Conservation (phyloP, 2,113 vertebrate genomes). For the Erythrolamprus reginae region DNA sequence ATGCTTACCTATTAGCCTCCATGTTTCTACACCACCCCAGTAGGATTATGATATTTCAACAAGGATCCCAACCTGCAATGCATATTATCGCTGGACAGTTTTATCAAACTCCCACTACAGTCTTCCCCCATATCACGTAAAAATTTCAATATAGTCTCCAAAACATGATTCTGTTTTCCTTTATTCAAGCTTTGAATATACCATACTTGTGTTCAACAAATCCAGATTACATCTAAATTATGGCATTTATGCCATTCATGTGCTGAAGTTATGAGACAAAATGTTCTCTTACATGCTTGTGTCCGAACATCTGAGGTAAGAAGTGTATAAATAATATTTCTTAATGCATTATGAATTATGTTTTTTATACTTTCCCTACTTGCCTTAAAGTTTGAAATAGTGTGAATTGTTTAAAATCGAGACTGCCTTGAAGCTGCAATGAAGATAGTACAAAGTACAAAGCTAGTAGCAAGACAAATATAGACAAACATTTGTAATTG, state of each 20-base stretch:
- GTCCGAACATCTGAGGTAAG: background rate
- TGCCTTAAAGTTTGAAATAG: background rate
- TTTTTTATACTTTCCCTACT: background rate
- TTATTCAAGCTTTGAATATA: background rate
- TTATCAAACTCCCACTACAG: background rate
- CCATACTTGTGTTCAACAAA: background rate
- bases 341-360: background rate
- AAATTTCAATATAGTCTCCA: background rate
- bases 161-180: background rate
- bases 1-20: background rate
- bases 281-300: background rate
- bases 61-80: background rate
- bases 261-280: background rate
- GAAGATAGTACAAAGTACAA: slow-evolving; percentile 12
- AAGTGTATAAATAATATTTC: background rate
- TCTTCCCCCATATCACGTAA: background rate
- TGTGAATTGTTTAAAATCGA: background rate
- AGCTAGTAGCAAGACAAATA: background rate
- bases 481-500: background rate
- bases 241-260: background rate
- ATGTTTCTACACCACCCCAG: background rate
- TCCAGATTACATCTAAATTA: background rate
- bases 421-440: background rate
- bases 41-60: background rate
- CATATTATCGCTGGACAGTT: background rate